Evolutionary conservation across 2,113 vertebrate species (phyloP).

Genomic region (Epinephelus moara): DNA sequence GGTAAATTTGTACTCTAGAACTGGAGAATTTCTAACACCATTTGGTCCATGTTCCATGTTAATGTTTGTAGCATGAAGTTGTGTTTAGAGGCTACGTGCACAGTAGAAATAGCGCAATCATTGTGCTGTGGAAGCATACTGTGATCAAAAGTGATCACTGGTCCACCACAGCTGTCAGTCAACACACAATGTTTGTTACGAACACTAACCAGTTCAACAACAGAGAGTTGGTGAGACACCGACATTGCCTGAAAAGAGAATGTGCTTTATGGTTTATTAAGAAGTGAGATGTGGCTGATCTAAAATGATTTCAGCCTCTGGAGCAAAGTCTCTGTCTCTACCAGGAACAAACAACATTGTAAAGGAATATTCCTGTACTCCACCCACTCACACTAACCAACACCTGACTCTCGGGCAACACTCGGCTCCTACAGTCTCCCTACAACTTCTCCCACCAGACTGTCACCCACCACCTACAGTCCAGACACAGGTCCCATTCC

Average conservation of each 20-base stretch:
- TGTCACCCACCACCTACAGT: neutral
- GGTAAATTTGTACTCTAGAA: neutral
- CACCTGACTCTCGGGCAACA: neutral
- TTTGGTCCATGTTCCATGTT: neutral
- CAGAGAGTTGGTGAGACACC: constrained; percentile 23
- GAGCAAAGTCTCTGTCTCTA: constrained; percentile 44
- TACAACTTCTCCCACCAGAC: constrained; percentile 10
- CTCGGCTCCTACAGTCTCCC: neutral
- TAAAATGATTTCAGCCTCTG: neutral
- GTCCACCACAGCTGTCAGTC: constrained; percentile 23
- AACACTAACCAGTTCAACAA: neutral
- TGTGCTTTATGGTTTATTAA: neutral
- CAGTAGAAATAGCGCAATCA: neutral
- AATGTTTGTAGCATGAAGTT: neutral
- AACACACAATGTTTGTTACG: neutral
- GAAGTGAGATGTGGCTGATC: neutral
- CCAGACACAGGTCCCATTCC: constrained; percentile 13
- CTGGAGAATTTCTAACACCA: neutral
- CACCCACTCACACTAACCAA: constrained; percentile 24
- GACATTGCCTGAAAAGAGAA: constrained; percentile 24
- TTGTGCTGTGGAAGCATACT: constrained; percentile 25
- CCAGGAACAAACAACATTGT: neutral
- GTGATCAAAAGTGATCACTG: constrained; percentile 66
- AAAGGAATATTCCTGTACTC: neutral
- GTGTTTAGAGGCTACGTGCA: constrained; percentile 64